Evolutionary conservation across 2,888 invertebrate species (phyloP), one percentile per base, ranked within the genome.

Genomic region (Cephus nigrinus): DNA sequence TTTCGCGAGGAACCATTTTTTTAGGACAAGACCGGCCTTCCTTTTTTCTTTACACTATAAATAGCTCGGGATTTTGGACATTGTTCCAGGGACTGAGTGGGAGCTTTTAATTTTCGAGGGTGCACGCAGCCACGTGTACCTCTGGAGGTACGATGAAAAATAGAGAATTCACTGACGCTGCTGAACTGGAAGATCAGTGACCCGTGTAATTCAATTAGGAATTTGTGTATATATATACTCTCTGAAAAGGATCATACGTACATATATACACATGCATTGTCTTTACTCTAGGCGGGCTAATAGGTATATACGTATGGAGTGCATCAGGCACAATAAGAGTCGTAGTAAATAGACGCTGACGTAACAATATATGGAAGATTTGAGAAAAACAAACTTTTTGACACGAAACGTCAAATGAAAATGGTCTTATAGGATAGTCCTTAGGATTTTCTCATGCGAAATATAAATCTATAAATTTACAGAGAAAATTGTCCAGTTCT

Each of bases 141-240:
- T 11, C 36, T n/a, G 34, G 73, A n/a, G 3, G 68, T 15, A 32
- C 30, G 76, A 36, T n/a, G 68, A 9, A 31, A 77, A 73, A 74
- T 68, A 69, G 73, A 73, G 73, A 77, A 40, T 74, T 77, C 76
- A 68, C 73, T 40, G 77, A n/a, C 36, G 68, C 32, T 74, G 40
- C 75, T 75, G 75, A 77, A 77, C 77, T 77, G 69, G 55, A 75
- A 75, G 36, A 40, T 55, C 33, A 69, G 68, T 55, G 75, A 75
- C 75, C 75, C 71, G 77, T 71, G 77, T 77, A 69, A 77, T 77
- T 77, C 69, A 74, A 77, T 77, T 77, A 77, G 69, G 74, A 75
- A 74, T 34, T 1, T 35, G 0, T 11, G 35, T 2, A 12, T 35
- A 12, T 12, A 35, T 12, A 35, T 0, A 12, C 35, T 35, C 35